A percentile compares a stretch with the other conserved stretches of the same genome.
These are phyloP conservation scores for Prionailurus viverrinus DNA, from an alignment of 2,113 vertebrate genomes.

Conservation along the genomic window DNA sequence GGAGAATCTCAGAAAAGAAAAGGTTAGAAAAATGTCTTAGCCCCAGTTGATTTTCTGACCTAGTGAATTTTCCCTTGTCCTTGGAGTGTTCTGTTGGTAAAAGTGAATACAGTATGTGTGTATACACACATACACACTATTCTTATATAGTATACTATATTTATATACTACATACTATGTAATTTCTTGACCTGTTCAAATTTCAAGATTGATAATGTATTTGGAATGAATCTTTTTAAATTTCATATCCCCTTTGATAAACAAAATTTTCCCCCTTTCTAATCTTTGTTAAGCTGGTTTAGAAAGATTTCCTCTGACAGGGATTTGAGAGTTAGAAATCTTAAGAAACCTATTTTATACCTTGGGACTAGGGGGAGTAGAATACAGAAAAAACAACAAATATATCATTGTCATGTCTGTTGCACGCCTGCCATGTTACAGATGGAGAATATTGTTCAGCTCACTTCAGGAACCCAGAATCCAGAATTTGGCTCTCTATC, in stretches of 20 bases:
- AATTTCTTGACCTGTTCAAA: conserved; percentile 10
- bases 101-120: neutral
- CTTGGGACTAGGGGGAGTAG: neutral
- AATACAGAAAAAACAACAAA: neutral
- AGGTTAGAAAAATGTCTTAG: conserved; percentile 86
- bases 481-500: conserved; percentile 1
- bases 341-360: conserved; percentile 35
- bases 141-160: no score
- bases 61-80: neutral
- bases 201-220: conserved; percentile 26
- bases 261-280: conserved; percentile 46
- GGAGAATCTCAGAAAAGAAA: conserved; percentile 93
- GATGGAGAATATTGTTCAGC: neutral
- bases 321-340: neutral
- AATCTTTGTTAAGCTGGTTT: neutral
- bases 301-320: neutral
- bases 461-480: neutral
- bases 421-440: neutral
- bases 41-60: neutral
- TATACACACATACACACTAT: no score
- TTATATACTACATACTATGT: neutral
- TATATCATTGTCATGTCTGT: neutral
- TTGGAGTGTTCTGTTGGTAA: neutral
- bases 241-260: conserved; percentile 16
- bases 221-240: neutral